phyloP scores from a whole-genome alignment of 2,797 vertebrate species.

The Euphonia xanthogaster region DNA sequence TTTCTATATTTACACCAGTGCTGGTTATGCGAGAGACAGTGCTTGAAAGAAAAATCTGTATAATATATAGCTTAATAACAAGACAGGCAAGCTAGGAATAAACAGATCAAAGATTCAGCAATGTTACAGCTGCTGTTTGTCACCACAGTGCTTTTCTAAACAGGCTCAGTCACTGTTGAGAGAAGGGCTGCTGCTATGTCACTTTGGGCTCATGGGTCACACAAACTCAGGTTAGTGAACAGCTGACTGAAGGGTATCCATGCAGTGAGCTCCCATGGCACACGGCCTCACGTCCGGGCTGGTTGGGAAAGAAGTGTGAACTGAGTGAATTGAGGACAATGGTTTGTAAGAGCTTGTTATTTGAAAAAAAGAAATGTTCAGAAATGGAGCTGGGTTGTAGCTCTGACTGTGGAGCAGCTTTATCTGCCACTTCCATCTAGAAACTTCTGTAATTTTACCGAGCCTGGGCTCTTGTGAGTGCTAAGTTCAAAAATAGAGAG shows the following conservation, averaged over 20 bases:
- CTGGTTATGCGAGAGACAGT: slow-evolving; percentile 57
- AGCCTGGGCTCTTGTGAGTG: not conserved
- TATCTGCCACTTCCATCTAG: not conserved
- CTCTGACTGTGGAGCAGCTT: not conserved
- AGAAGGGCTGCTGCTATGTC: not conserved
- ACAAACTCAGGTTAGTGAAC: slow-evolving; percentile 33
- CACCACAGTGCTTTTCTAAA: not conserved
- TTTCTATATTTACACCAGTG: slow-evolving; percentile 68
- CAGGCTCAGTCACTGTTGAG: not conserved
- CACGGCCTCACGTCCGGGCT: not conserved
- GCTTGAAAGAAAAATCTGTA: slow-evolving; percentile 65
- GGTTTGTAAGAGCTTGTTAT: not conserved
- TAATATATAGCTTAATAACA: slow-evolving; percentile 48
- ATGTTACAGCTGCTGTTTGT: slow-evolving; percentile 38
- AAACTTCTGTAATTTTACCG: not conserved
- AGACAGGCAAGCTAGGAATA: slow-evolving; percentile 34
- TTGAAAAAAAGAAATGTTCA: not conserved
- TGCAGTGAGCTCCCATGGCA: not conserved
- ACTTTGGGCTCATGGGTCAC: slow-evolving; percentile 54
- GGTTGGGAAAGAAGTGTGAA: slow-evolving; percentile 10
- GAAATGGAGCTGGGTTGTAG: not conserved
- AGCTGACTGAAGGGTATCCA: not conserved
- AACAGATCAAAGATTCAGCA: slow-evolving; percentile 41
- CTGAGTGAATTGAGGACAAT: slow-evolving; percentile 22
- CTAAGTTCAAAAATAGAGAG: not conserved